Evolutionary conservation across 2,113 vertebrate species (phyloP), one percentile per base, ranked within the genome.

Genomic region (Artemisiospiza belli): DNA sequence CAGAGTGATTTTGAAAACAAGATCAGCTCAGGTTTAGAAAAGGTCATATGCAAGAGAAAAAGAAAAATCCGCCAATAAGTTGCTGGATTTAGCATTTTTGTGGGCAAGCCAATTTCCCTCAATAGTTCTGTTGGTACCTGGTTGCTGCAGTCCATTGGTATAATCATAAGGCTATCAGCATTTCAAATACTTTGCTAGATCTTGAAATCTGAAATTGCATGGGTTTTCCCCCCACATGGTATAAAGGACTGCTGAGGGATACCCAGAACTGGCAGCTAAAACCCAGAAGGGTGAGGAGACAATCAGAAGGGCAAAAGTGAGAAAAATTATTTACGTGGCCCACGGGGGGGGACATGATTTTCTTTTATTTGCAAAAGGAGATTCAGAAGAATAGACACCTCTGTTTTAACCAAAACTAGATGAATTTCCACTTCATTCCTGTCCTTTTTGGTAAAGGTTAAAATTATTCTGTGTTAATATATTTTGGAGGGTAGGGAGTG

Each of bases 1-100:
- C 20, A 15, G 25, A 74, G 3, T 31, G 15, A 20, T 73, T 94
- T 41, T 55, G n/a, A 67, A 47, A 93, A 88, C 24, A 75, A 87
- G 68, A 73, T 61, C 27, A 28, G 35, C 19, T 79, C 37, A 73
- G 15, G 31, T 83, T 85, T 89, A 77, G 95, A 94, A 92, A 59
- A 54, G 28, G 23, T 76, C 37, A 4, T n/a, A 68, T 68, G 46
- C 69, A n/a, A 67, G 43, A 95, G 51, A 77, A 83, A 79, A 41
- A 84, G n/a, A 27, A 37, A 89, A 94, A 87, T 3, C 28, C 58
- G 25, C 19, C 70, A 94, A 18, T 62, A 80, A 61, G 2, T 30
- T 67, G 23, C 30, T 70, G 6, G 16, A 70, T 86, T 92, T 86
- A 90, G 8, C 33, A 23, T 67, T 92, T 91, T 58, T 77, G 41